Base-by-base conservation (phyloP, 2,797 vertebrate genomes). In the Sorex maritimensis region DNA sequence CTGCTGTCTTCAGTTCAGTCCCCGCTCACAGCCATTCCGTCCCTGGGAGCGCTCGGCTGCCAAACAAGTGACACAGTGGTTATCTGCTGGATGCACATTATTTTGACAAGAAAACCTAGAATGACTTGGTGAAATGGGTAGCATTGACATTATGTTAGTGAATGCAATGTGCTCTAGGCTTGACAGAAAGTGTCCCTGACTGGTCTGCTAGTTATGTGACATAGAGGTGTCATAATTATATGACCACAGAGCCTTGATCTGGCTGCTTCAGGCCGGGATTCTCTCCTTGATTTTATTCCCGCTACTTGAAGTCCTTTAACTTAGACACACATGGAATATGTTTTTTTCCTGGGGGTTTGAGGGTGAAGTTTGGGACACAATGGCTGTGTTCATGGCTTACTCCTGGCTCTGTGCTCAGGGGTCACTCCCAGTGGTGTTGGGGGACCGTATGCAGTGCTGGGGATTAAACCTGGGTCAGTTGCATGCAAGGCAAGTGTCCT, bases 211-310 rank as follows among this genome's bases (percentile, higher is more conserved):
- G 21, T 19, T 23, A 23, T 19, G 19, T 61, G 58, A 61, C 58
- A 52, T 4, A 61, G 58, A 55, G 52, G 13, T 55, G 52, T 55
- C 52, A 55, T 4, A 55, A 14, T 55, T 55, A 55, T 55, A 17
- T 21, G 68, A 23, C 55, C 68, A 41, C 15, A 8, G 49, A 91
- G 87, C 52, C 23, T 1, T 23, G 0, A 61, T 85, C 93, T 71
- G 34, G 41, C 58, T 52, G 44, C 79, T 81, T 63, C 24, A 67
- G 63, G 81, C 86, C 73, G 30, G 67, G n/a, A 69, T 6, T n/a
- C 34, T n/a, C 6, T 61, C 34, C 79, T 96, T 96, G 82, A 71
- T 49, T 94, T 93, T 74, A 2, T n/a, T 65, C 71, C 41, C 13
- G 5, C 63, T 69, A 79, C 84, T 74, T 14, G 13, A 71, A 87